A percentile compares a stretch with the other conserved stretches of the same genome.
Conservation (phyloP, 2,888 invertebrate species). For the Stratiomys singularior region DNA sequence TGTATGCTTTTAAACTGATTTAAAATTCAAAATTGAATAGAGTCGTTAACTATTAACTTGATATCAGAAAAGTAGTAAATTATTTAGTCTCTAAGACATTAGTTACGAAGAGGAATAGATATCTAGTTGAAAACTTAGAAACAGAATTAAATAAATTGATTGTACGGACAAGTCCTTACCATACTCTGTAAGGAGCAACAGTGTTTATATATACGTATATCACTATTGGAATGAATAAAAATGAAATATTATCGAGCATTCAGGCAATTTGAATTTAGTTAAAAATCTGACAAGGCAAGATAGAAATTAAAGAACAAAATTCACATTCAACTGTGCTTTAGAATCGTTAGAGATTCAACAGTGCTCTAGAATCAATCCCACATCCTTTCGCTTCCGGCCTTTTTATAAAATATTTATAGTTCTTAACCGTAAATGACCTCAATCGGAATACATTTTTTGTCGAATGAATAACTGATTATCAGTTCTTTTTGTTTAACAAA, state of each 20-base stretch:
- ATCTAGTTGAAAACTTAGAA: constrained; percentile 48
- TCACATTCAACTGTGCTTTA: no score
- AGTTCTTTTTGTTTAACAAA: background rate
- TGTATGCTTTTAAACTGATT: constrained; percentile 14
- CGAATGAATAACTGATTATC: background rate
- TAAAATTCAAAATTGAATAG: constrained; percentile 20
- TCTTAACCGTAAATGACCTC: constrained; percentile 24
- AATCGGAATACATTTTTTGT: constrained; percentile 7
- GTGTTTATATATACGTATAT: no score
- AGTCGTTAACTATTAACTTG: constrained; percentile 7
- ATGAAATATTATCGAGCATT: constrained; percentile 49
- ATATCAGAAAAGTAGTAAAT: constrained; percentile 47
- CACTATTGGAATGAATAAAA: constrained; percentile 22
- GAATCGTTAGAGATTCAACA: background rate
- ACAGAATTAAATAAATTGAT: constrained; percentile 42
- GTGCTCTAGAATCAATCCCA: constrained; percentile 21
- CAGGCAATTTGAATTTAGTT: constrained; percentile 37
- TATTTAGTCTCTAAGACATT: constrained; percentile 52
- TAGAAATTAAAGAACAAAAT: no score
- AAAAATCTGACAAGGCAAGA: background rate
- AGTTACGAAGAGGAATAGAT: constrained; percentile 45
- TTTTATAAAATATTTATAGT: background rate
- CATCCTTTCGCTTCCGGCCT: background rate
- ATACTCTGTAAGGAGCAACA: constrained; percentile 26
- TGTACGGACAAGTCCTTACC: constrained; percentile 43